Evolutionary conservation across 1,140 invertebrate species (phyloP), one percentile per base, ranked within the genome.

Genomic region (Dreissena polymorpha): DNA sequence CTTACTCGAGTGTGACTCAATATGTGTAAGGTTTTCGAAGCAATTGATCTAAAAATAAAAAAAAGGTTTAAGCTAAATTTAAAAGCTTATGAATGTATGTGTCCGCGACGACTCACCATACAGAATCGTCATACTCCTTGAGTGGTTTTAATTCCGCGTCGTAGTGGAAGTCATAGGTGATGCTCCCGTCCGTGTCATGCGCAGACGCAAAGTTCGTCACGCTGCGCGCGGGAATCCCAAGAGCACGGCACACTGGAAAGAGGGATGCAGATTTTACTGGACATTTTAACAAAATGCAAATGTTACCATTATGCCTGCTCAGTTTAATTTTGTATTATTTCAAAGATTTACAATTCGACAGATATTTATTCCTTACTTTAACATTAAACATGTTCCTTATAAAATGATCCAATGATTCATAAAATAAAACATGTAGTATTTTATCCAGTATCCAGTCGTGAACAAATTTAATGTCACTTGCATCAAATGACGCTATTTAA

Each of bases 81-180:
- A n/a, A n/a, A n/a, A n/a, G n/a, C n/a, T n/a, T n/a, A n/a, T n/a
- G n/a, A n/a, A n/a, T n/a, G n/a, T n/a, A n/a, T n/a, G n/a, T n/a
- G n/a, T n/a, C n/a, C n/a, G n/a, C n/a, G n/a, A n/a, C n/a, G n/a
- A 53, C 72, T 85, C 78, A 88, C 88, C 87, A 89, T 14, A 89
- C 69, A 13, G 86, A 88, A 49, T 89, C 88, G 0, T 88, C 75
- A 23, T 49, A 27, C 27, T 51, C n/a, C 0, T 78, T 29, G 0
- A 60, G 21, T 23, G 53, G 39, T 14, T 60, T 25, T 14, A 85
- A 71, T 0, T 16, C 29, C 13, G 21, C 14, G 18, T 71, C 89
- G 97, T 95, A 64, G 97, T 96, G 90, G 97, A 97, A 70, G 89
- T 99, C 97, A 13, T 98, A 96, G 0, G 97, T 98, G 23, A 99